A percentile compares a stretch with the other conserved stretches of the same genome.
These are phyloP conservation scores for Cololabis saira DNA, from an alignment of 2,113 vertebrate species.

Conservation along the genomic window DNA sequence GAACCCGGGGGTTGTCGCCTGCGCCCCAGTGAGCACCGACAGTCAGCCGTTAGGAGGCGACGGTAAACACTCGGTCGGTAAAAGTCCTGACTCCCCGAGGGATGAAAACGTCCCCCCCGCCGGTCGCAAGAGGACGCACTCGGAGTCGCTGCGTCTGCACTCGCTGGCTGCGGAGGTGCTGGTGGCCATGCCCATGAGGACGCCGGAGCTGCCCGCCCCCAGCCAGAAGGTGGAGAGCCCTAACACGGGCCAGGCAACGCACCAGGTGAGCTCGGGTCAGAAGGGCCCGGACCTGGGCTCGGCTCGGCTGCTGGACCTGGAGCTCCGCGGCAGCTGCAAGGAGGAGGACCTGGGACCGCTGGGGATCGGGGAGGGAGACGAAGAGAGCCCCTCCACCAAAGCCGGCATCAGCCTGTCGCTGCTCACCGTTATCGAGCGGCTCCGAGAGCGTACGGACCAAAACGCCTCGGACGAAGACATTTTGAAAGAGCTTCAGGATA, in stretches of 20 bases:
- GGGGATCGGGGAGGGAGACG: conserved; percentile 69
- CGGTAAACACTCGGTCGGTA: conserved; percentile 2
- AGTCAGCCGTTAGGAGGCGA: conserved; percentile 57
- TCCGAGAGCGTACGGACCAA: conserved; percentile 95
- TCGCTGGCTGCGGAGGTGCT: conserved; percentile 95
- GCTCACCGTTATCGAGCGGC: conserved; percentile 94
- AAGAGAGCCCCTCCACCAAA: conserved; percentile 86
- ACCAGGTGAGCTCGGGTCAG: conserved; percentile 65
- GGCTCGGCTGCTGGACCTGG: conserved; percentile 75
- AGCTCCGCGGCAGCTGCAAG: conserved; percentile 63
- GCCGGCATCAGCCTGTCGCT: conserved; percentile 95
- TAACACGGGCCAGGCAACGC: conserved; percentile 76
- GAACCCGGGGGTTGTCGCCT: conserved; percentile 81
- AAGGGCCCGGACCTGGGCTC: conserved; percentile 58
- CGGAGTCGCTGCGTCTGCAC: conserved; percentile 93
- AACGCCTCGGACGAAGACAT: conserved; percentile 96
- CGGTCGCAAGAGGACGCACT: conserved; percentile 90
- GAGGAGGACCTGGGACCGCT: conserved; percentile 39
- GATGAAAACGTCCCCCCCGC: conserved; percentile 92
- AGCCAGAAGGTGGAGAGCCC: conserved; percentile 70
- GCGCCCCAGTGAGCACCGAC: conserved; percentile 77
- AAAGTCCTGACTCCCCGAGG: conserved; percentile 40
- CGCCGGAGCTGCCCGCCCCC: conserved; percentile 79
- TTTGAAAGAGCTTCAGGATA: conserved; percentile 93
- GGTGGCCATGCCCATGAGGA: conserved; percentile 94